These are phyloP conservation scores for Iselma pallidipennis DNA, from an alignment of 2,888 invertebrate species.

Conservation along the genomic window DNA sequence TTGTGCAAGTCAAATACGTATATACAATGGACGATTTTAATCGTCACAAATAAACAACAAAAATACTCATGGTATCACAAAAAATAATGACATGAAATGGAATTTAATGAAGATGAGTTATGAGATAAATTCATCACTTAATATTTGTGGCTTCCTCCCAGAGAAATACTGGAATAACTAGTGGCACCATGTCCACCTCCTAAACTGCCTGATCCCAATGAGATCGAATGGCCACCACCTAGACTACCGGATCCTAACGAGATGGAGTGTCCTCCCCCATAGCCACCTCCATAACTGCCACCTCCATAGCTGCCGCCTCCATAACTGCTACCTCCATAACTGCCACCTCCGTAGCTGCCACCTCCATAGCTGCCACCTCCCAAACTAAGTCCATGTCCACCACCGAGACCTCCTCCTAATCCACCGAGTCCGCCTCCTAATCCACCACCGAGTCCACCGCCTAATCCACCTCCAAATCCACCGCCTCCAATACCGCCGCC, in stretches of 20 bases:
- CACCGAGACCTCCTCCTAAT: constrained; percentile 25
- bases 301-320: constrained; percentile 23
- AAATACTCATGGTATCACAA: constrained; percentile 35
- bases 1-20: constrained; percentile 24
- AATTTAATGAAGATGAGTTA: constrained; percentile 4
- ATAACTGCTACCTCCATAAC: constrained; percentile 13
- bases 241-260: constrained; percentile 10
- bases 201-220: constrained; percentile 9
- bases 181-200: constrained; percentile 31
- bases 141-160: constrained; percentile 30
- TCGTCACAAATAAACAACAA: constrained; percentile 25
- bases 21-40: constrained; percentile 23
- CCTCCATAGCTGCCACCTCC: constrained; percentile 34
- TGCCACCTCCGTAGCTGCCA: constrained; percentile 27
- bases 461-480: constrained; percentile 26
- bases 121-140: constrained; percentile 15
- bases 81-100: constrained; percentile 19
- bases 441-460: constrained; percentile 24
- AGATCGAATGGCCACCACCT: constrained; percentile 18
- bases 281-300: constrained; percentile 25
- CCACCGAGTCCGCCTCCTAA: constrained; percentile 22
- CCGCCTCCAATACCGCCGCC: constrained; percentile 38
- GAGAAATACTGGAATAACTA: constrained; percentile 38
- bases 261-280: constrained; percentile 25
- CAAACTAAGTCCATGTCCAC: constrained; percentile 30